Percentiles rank a stretch among this genome's conserved stretches.
These are phyloP conservation scores for Synergus japonicus DNA, from an alignment of 2,888 invertebrate genomes.

Conservation along the genomic window DNA sequence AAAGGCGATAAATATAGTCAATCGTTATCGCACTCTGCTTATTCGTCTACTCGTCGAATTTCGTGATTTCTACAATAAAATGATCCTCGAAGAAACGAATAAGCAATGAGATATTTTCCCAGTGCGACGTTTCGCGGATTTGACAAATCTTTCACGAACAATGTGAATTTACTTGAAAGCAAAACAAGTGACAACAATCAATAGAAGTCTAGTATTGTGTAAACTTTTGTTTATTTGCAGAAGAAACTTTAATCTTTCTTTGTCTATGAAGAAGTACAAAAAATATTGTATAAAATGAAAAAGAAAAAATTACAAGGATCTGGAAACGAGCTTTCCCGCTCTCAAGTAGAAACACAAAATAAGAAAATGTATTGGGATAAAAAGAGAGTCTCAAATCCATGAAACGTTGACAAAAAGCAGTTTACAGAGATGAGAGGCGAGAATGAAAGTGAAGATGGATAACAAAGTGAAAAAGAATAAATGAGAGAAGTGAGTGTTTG, in stretches of 20 bases:
- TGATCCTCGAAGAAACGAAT: background rate
- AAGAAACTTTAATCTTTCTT: slow-evolving; percentile 2
- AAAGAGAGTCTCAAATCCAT: slow-evolving; percentile 13
- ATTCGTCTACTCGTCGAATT: slow-evolving; percentile 4
- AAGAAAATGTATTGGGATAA: background rate
- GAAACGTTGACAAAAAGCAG: slow-evolving; percentile 17
- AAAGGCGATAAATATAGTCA: slow-evolving; percentile 12
- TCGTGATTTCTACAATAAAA: slow-evolving; percentile 1
- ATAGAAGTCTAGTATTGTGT: background rate
- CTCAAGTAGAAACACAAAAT: slow-evolving; percentile 12
- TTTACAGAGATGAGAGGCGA: background rate
- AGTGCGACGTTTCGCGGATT: background rate
- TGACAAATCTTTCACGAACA: background rate
- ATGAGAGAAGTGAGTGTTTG: slow-evolving; percentile 22
- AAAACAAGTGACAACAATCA: background rate
- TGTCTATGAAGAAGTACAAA: background rate
- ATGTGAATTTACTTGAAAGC: background rate
- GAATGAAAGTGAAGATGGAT: background rate
- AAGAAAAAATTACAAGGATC: background rate
- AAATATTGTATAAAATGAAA: background rate
- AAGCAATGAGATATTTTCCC: background rate
- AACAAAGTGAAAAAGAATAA: background rate
- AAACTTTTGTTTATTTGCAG: background rate
- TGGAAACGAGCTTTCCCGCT: slow-evolving; percentile 3
- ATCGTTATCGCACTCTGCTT: slow-evolving; percentile 19